Conservation (phyloP, 1,140 invertebrate genomes). For the Drosophila obscura region DNA sequence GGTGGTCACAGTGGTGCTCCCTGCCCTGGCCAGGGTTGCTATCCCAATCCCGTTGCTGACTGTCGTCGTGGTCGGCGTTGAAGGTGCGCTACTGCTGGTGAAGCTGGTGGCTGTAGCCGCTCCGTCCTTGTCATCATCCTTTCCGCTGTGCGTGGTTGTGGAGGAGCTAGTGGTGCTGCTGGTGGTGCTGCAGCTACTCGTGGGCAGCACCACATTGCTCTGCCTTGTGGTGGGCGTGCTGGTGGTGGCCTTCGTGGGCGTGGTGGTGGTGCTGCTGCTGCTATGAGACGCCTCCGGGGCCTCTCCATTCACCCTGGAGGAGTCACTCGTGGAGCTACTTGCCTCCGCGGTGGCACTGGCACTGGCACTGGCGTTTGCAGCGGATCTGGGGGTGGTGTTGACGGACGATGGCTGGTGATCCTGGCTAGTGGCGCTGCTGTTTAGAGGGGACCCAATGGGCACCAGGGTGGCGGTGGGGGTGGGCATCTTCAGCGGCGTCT, state of each 20-base stretch:
- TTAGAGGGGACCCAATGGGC: slow-evolving; percentile 76
- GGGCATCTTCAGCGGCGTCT: slow-evolving; percentile 15
- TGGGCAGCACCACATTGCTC: slow-evolving; percentile 55
- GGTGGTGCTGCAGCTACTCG: slow-evolving; percentile 64
- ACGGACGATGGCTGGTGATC: slow-evolving; percentile 6
- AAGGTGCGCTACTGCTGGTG: slow-evolving; percentile 64
- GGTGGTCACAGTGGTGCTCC: slow-evolving; percentile 3
- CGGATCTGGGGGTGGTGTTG: slow-evolving; percentile 16
- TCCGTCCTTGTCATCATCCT: slow-evolving; percentile 55
- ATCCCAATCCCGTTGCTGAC: slow-evolving; percentile 39
- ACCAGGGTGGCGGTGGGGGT: slow-evolving; percentile 78
- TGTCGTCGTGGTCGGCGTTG: slow-evolving; percentile 57
- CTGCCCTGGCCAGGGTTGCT: slow-evolving; percentile 4
- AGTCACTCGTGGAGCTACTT: slow-evolving; percentile 51
- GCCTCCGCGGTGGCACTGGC: slow-evolving; percentile 46
- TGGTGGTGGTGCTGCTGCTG: slow-evolving; percentile 57
- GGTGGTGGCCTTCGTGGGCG: slow-evolving; percentile 77
- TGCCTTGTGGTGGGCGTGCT: slow-evolving; percentile 67
- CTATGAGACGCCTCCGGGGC: slow-evolving; percentile 23
- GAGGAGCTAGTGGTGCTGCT: slow-evolving; percentile 70
- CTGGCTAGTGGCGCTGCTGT: slow-evolving; percentile 10
- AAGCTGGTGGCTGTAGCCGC: slow-evolving; percentile 56
- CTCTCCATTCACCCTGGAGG: slow-evolving; percentile 51
- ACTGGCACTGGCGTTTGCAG: slow-evolving; percentile 11
- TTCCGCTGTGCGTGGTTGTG: slow-evolving; percentile 13